Base-by-base conservation (phyloP, 2,888 invertebrate genomes). In the Tyria jacobaeae region DNA sequence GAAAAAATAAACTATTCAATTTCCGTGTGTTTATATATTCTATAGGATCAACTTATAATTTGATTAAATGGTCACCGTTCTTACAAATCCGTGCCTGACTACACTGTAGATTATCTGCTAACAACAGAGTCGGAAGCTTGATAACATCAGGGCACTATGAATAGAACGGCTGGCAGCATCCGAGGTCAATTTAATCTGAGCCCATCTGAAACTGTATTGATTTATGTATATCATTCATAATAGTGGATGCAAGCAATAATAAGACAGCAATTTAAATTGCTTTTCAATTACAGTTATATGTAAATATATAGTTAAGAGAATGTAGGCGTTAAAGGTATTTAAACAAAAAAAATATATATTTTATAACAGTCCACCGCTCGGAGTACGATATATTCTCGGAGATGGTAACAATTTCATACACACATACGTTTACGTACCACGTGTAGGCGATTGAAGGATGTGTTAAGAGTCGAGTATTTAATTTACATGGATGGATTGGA, bases 131-230 rank as follows among this genome's bases (percentile, higher is more conserved):
- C 44, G 58, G 58, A 52, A 58, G 44, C 14, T 17, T 21, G 58
- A 58, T 58, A 58, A 12, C 51, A 58, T 58, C 58, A 44, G 15
- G 27, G 35, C 10, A 21, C 56, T 12, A 37, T 61, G 56, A 47
- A 47, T 56, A 34, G 34, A 37, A 17, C 27, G 50, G 41, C 17
- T 48, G 44, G 44, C 56, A 35, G 51, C 50, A 47, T 51, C 17
- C 31, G 51, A 24, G 58, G 58, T 39, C n/a, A 41, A 17, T 24
- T 31, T 58, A 34, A 58, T 51, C 51, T 14, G 34, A 21, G 25
- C 7, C 17, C 35, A 31, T 39, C 35, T 27, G 21, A 35, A 12
- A 10, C 6, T 34, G 15, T 31, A 3, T 51, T 58, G 51, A 58
- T 58, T 58, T 58, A 41, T 58, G n/a, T 34, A 7, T n/a, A 17